Base-by-base conservation (phyloP, 1,140 invertebrate species). In the Zaprionus africanus region DNA sequence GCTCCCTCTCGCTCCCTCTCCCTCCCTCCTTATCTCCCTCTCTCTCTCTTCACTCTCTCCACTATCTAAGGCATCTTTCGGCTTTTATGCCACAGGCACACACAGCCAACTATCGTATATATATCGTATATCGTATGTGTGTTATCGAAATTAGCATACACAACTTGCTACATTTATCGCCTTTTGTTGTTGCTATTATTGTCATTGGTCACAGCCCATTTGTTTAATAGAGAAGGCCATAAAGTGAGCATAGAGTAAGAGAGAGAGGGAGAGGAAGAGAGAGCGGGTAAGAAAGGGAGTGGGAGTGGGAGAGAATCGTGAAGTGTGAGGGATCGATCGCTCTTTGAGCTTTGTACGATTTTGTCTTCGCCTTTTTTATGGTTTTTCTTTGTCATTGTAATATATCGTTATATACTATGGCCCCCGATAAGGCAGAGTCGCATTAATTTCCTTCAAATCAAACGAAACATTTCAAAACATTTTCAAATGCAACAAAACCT, bases 321-420 rank as follows among this genome's bases (percentile, higher is more conserved):
- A 41, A 15, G 24, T 36, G 61, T 56, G 58, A 19, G 15, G n/a
- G 5, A n/a, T 49, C 46, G 46, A 64, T 73, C 61, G 46, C 57
- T 63, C 34, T 75, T 41, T 68, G 38, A 66, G 54, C 38, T 69
- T 82, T 82, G 79, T 82, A 82, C 70, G 70, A 82, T 79, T 83
- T 83, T 83, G 80, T 82, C 62, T 75, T 74, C 11, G 66, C 28
- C 53, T 76, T 76, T 75, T 59, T 75, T 75, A 22, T 38, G 15
- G 59, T 62, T 82, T 82, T 83, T 72, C 79, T 67, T 73, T 77
- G 62, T 59, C 79, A 74, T 69, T 61, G 36, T 82, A 75, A 82
- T 78, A 76, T 78, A 82, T 3, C 9, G 2, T 11, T 34, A 34
- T 34, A 34, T 9, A 11, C 2, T 11, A 11, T 81, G 76, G 69